Evolutionary conservation across 2,888 invertebrate species (phyloP).

Genomic region (Dermolepida albohirtum): DNA sequence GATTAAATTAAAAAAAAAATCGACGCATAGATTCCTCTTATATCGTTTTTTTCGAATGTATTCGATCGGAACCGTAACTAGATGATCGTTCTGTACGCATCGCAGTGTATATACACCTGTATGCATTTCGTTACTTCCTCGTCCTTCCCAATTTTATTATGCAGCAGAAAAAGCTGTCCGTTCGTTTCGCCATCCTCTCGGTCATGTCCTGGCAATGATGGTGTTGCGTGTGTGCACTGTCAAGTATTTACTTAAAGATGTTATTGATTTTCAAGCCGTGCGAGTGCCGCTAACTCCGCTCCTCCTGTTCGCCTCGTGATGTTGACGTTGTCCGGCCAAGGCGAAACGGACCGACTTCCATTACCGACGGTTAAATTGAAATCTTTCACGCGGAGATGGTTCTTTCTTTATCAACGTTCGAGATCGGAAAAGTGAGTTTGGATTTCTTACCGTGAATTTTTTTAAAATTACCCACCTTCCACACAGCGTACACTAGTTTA

Average conservation of each 20-base stretch:
- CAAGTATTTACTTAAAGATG: constrained; percentile 66
- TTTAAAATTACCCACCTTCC: not conserved
- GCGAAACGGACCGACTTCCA: constrained; percentile 47
- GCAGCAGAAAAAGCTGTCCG: constrained; percentile 61
- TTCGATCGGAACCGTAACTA: too few species aligned
- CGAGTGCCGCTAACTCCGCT: not conserved
- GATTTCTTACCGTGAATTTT: constrained; percentile 10
- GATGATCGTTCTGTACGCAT: too few species aligned
- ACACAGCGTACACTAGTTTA: too few species aligned
- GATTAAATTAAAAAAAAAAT: too few species aligned
- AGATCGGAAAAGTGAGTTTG: constrained; percentile 2
- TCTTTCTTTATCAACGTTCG: constrained; percentile 24
- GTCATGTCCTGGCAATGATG: constrained; percentile 54
- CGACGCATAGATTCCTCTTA: too few species aligned
- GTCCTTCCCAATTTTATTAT: constrained; percentile 57
- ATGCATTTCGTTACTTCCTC: not conserved
- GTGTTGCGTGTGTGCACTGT: constrained; percentile 65
- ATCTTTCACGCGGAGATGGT: constrained; percentile 60
- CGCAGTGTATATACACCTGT: too few species aligned
- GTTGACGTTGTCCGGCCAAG: constrained; percentile 44
- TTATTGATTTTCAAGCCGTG: constrained; percentile 65
- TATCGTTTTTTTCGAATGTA: too few species aligned
- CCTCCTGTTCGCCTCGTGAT: constrained; percentile 7
- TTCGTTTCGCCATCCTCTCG: constrained; percentile 33
- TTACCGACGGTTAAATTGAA: constrained; percentile 63